Conservation (phyloP, 2,888 invertebrate genomes). For the Heterodera filipjevi region DNA sequence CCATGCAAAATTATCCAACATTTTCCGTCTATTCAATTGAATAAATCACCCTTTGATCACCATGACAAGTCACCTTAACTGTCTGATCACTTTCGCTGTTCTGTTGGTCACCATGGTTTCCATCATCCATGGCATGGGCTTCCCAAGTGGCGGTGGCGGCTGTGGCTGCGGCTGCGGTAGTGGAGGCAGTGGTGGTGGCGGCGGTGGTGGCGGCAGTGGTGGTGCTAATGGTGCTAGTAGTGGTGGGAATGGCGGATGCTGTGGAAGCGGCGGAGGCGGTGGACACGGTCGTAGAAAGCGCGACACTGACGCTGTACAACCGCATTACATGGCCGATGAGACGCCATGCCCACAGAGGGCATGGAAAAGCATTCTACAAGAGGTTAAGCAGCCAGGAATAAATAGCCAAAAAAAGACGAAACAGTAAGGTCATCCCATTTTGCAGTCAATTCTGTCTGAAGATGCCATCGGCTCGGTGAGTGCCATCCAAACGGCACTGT, state of each 20-base stretch:
- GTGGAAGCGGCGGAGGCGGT: constrained; percentile 30
- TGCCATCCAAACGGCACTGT: constrained; percentile 31
- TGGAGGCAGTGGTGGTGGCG: constrained; percentile 25
- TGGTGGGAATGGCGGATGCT: not conserved
- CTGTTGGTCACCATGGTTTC: constrained; percentile 6
- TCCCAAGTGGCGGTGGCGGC: constrained; percentile 19
- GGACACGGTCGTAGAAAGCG: constrained; percentile 32
- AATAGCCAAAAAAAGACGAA: not conserved
- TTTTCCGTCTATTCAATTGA: not conserved
- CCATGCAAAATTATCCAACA: not conserved
- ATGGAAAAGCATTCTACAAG: constrained; percentile 30
- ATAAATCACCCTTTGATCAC: not conserved
- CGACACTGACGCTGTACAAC: constrained; percentile 22
- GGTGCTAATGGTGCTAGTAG: constrained; percentile 28
- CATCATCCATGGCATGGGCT: constrained; percentile 8
- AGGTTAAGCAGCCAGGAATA: not conserved
- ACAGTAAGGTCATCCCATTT: too few relatives aligned
- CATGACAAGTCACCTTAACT: constrained; percentile 8
- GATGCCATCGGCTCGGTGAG: constrained; percentile 25
- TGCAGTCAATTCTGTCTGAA: constrained; percentile 8
- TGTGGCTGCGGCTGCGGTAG: constrained; percentile 15
- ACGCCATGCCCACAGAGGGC: constrained; percentile 32
- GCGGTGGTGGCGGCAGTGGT: not conserved
- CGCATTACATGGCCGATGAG: constrained; percentile 21
- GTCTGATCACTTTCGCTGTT: not conserved